Evolutionary conservation across 1,140 invertebrate species (phyloP).

Genomic region (Pseudomyrmex concolor): DNA sequence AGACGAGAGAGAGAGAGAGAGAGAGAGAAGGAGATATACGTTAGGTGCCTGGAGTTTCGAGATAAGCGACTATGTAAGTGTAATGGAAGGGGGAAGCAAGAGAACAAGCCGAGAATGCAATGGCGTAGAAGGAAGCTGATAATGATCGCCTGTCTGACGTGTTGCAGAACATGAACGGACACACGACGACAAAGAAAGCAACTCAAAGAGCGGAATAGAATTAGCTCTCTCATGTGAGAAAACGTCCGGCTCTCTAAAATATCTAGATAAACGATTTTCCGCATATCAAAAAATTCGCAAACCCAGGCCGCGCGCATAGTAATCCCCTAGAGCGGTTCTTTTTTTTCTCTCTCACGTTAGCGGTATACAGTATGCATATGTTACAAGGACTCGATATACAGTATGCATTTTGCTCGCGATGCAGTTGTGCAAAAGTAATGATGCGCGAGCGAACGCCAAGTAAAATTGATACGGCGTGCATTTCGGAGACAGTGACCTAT

Average conservation of each 20-base stretch:
- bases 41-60: slow-evolving; percentile 72
- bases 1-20: neutral
- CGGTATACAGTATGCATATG: slow-evolving; percentile 2
- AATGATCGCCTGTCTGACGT: slow-evolving; percentile 11
- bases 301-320: neutral
- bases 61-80: slow-evolving; percentile 74
- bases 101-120: slow-evolving; percentile 43
- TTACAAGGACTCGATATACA: slow-evolving; percentile 18
- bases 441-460: neutral
- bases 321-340: neutral
- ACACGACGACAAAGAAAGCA: slow-evolving; percentile 1
- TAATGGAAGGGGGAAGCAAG: slow-evolving; percentile 29
- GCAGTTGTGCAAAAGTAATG: slow-evolving; percentile 43
- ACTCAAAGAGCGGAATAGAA: neutral
- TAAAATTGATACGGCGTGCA: slow-evolving; percentile 41
- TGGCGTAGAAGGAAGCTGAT: slow-evolving; percentile 21
- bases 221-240: neutral
- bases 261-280: slow-evolving; percentile 54
- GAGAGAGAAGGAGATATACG: slow-evolving; percentile 50
- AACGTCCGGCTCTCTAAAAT: neutral
- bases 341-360: neutral
- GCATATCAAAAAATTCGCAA: slow-evolving; percentile 30
- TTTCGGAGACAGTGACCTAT: slow-evolving; percentile 51
- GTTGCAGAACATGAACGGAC: neutral
- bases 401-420: slow-evolving; percentile 8